A percentile compares a stretch with the other conserved stretches of the same genome.
Evolutionary conservation across 2,113 vertebrate species (phyloP).

Genomic region (Halcyon malimbica): DNA sequence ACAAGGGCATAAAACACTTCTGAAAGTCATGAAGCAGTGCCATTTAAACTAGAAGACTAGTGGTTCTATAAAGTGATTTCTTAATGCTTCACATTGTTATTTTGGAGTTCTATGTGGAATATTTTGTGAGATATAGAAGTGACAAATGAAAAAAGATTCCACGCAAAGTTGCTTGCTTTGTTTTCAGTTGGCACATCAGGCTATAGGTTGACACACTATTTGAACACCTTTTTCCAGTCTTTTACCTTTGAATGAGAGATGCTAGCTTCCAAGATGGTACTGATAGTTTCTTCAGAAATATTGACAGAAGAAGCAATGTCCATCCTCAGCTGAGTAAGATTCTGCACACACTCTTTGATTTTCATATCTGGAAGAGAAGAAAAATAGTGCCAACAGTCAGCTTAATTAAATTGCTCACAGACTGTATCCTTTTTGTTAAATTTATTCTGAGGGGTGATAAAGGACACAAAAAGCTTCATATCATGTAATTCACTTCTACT

Average conservation of each 20-base stretch:
- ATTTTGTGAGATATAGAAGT: neutral
- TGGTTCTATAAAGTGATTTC: neutral
- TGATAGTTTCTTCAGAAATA: constrained; percentile 59
- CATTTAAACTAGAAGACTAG: neutral
- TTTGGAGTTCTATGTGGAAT: neutral
- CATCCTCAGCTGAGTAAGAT: constrained; percentile 22
- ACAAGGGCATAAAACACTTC: neutral
- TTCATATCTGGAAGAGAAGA: constrained; percentile 46
- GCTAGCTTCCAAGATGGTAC: constrained; percentile 50
- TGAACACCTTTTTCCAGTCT: neutral
- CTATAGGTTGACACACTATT: neutral
- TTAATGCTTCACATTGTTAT: neutral
- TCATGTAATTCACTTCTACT: neutral
- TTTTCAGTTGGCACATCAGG: neutral
- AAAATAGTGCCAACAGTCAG: neutral
- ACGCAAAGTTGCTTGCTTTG: neutral
- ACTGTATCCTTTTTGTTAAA: neutral
- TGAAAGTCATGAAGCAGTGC: neutral
- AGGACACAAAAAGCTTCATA: neutral
- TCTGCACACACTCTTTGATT: constrained; percentile 64
- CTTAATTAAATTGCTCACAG: neutral
- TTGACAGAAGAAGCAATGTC: constrained; percentile 42
- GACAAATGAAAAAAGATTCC: neutral
- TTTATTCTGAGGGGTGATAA: neutral
- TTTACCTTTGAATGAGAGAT: constrained; percentile 65